phyloP scores from a whole-genome alignment of 2,113 vertebrate species.

The Globicephala melas region DNA sequence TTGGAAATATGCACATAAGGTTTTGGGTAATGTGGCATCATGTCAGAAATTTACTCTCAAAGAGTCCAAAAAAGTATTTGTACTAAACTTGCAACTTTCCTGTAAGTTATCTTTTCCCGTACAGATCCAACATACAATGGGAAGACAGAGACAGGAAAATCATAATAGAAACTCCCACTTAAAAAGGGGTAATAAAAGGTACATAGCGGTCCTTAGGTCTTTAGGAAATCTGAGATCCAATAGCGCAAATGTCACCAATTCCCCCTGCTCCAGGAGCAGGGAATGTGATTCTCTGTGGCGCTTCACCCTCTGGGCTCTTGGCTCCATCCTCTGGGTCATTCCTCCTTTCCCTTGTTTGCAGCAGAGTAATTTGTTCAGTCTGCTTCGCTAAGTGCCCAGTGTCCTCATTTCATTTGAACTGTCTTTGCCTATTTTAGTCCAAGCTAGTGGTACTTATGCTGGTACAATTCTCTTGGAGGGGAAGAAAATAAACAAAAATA shows the following conservation, averaged over 20 bases:
- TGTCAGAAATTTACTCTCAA: neutral
- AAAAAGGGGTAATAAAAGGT: neutral
- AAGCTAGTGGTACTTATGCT: neutral
- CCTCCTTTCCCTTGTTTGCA: neutral
- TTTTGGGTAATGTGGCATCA: neutral
- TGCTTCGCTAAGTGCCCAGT: neutral
- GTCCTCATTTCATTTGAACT: neutral
- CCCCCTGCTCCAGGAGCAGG: neutral
- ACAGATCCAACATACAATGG: neutral
- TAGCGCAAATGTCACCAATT: neutral
- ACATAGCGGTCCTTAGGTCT: neutral
- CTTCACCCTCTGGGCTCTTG: neutral
- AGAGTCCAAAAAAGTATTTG: neutral
- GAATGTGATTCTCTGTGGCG: neutral
- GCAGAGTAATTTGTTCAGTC: neutral
- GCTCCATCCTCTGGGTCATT: neutral
- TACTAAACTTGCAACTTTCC: neutral
- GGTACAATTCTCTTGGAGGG: neutral
- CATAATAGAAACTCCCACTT: neutral
- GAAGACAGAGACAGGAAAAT: neutral
- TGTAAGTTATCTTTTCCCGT: neutral
- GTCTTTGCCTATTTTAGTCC: neutral
- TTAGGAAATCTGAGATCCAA: constrained; percentile 7
- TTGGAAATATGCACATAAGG: neutral
- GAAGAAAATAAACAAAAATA: neutral